Base-by-base conservation (phyloP, 2,888 invertebrate species). In the Mimumesa dahlbomi region DNA sequence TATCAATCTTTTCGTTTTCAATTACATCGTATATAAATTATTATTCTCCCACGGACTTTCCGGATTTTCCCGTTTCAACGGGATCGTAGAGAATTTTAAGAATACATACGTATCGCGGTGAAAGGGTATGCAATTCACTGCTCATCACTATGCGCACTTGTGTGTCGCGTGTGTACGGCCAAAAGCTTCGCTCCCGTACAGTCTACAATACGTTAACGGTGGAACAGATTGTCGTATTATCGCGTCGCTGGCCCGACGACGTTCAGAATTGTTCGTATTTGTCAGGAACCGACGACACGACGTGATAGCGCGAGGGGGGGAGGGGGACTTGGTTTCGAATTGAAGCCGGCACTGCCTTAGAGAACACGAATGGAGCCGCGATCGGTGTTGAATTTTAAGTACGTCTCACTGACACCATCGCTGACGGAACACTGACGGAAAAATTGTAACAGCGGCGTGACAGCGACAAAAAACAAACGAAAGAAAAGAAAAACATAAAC, bases 241-340 rank as follows among this genome's bases (percentile, higher is more conserved):
- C 81, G 82, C 61, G 68, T 68, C 73, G 79, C 72, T 57, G 75
- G 69, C 63, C 64, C 53, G 71, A 62, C 75, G 79, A 82, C 78
- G 73, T 77, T 64, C 79, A 53, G 78, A 80, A 82, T 81, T 79
- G 80, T 84, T 72, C 76, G 79, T 83, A 82, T 83, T 78, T 81
- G 81, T 83, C 83, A 84, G 67, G 67, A 73, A 52, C 72, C 77
- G 77, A 66, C 70, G 75, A 73, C 73, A 49, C 67, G 64, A 63
- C 22, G n/a, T n/a, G n/a, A n/a, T n/a, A n/a, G n/a, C n/a, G n/a
- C n/a, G n/a, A n/a, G 48, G 66, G 40, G 25, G 62, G 53, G 48
- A 48, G 43, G 45, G 63, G 16, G 58, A 66, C 56, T 53, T 31
- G 62, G 48, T 48, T 7, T 50, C 73, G 67, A 73, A 79, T 79